These are phyloP conservation scores for Oreonectes daqikongensis DNA, from an alignment of 2,797 vertebrate species.

Conservation along the genomic window DNA sequence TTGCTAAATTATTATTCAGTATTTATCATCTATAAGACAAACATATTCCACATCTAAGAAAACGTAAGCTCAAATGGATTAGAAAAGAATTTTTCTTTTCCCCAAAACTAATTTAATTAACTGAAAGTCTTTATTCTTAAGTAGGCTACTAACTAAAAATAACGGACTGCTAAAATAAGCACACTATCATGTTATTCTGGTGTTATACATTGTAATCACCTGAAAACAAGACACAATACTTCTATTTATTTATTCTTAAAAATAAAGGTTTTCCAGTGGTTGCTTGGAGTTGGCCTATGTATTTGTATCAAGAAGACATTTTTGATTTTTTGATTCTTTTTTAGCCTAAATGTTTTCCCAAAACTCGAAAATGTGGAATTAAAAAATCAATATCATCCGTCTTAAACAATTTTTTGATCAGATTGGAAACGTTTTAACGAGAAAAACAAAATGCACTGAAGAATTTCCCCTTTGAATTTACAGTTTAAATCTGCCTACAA, in stretches of 20 bases:
- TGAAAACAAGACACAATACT: background rate
- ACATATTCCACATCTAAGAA: background rate
- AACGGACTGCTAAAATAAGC: background rate
- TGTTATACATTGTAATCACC: background rate
- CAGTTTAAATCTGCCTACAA: slow-evolving; percentile 31
- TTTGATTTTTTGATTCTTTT: no score
- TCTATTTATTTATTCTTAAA: background rate
- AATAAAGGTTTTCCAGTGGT: background rate
- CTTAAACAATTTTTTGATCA: no score
- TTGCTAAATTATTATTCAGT: background rate
- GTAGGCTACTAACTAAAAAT: no score
- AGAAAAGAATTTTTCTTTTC: background rate
- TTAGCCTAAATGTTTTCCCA: no score
- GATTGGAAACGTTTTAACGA: no score
- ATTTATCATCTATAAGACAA: background rate
- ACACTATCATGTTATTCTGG: background rate
- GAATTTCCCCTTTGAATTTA: slow-evolving; percentile 36
- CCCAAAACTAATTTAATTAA: slow-evolving; percentile 6
- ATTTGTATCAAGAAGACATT: no score
- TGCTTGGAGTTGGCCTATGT: background rate
- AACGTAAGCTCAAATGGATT: slow-evolving; percentile 3
- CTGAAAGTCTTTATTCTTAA: slow-evolving; percentile 6
- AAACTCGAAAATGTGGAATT: no score
- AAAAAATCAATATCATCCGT: no score
- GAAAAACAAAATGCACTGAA: slow-evolving; percentile 14